A percentile compares a stretch with the other conserved stretches of the same genome.
These are phyloP conservation scores for cat (Felis catus) DNA, from an alignment of 2,113 vertebrate species.

Conservation along the genomic window F.catus_Fca126_mat1.0 CM031424.1:44190001-44190500, in stretches of 20 bases:
- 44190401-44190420: neutral
- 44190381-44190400: neutral
- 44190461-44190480: neutral
- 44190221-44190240: neutral
- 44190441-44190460: neutral
- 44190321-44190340: neutral
- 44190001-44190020: too few species aligned
- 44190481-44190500: neutral
- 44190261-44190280: neutral
- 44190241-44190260: accelerated
- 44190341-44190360: neutral
- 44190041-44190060: too few species aligned
- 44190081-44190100: neutral
- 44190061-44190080: neutral
- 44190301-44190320: too few species aligned
- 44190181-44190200: neutral
- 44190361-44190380: neutral
- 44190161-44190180: neutral
- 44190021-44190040: too few species aligned
- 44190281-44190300: neutral
- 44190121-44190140: neutral
- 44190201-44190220: neutral
- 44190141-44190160: neutral
- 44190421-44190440: neutral
- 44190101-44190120: neutral